Conservation (phyloP, 2,888 invertebrate genomes). For the Meghimatium bilineatum region DNA sequence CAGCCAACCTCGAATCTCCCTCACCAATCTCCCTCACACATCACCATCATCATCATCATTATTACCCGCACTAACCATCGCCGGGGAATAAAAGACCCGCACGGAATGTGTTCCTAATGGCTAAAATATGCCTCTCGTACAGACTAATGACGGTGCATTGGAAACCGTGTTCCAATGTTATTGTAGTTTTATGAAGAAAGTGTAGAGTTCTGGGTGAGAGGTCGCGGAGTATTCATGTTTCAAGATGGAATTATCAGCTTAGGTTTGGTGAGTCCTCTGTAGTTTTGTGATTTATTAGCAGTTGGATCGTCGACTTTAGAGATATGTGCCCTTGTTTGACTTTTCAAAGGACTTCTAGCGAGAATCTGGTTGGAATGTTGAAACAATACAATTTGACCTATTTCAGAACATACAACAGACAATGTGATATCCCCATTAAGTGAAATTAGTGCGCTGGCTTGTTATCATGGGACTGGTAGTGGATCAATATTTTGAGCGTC, state of each 20-base stretch:
- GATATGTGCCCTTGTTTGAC: no score
- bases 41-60: background rate
- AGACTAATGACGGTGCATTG: constrained; percentile 14
- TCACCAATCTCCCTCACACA: background rate
- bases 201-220: background rate
- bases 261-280: background rate
- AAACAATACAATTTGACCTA: no score
- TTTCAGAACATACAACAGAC: no score
- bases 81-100: background rate
- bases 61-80: background rate
- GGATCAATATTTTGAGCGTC: no score
- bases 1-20: background rate
- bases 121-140: background rate
- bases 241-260: constrained; percentile 1
- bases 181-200: constrained; percentile 21
- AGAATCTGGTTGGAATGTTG: no score
- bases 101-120: constrained; percentile 14
- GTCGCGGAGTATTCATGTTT: background rate
- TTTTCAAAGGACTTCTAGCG: no score
- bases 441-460: no score
- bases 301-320: background rate
- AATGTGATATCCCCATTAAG: no score
- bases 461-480: no score
- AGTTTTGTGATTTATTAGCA: constrained; percentile 25
- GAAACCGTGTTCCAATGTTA: background rate